Evolutionary conservation across 2,888 invertebrate genomes (phyloP).

Genomic region (Harmothoe impar): DNA sequence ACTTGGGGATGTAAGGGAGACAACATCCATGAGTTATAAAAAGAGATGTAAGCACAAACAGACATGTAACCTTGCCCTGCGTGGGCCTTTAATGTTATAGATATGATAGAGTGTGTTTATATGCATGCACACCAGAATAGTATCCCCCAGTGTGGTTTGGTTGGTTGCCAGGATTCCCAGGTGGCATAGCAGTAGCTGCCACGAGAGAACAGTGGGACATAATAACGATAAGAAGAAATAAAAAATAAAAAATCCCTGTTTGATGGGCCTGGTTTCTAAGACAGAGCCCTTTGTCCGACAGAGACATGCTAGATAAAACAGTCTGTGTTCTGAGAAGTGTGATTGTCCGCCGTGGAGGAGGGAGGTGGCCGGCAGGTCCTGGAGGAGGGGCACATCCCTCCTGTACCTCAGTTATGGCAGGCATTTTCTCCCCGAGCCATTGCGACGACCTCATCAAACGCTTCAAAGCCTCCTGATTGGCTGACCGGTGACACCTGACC

Average conservation of each 20-base stretch:
- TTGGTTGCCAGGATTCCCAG: background rate
- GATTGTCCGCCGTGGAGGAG: conserved; percentile 6
- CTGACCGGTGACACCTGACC: conserved; percentile 41
- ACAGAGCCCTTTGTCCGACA: background rate
- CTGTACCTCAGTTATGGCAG: conserved; percentile 36
- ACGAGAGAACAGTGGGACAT: background rate
- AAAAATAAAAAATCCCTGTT: background rate
- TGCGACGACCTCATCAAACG: conserved; percentile 44
- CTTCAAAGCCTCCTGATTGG: conserved; percentile 60
- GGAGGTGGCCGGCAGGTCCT: background rate
- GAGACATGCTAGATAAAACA: conserved; percentile 5
- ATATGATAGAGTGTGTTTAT: conserved; percentile 2
- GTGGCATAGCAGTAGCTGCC: background rate
- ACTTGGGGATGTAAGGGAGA: background rate
- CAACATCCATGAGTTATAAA: background rate
- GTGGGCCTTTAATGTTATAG: background rate
- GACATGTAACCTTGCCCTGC: background rate
- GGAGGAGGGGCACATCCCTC: background rate
- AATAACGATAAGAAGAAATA: background rate
- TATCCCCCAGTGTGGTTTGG: no score
- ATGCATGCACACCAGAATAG: background rate
- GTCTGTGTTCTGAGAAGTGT: conserved; percentile 19
- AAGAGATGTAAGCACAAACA: background rate
- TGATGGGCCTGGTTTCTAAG: conserved; percentile 2
- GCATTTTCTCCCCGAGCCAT: conserved; percentile 15